A percentile compares a stretch with the other conserved stretches of the same genome.
Conservation (phyloP, 1,140 invertebrate species). For the Limonius californicus region DNA sequence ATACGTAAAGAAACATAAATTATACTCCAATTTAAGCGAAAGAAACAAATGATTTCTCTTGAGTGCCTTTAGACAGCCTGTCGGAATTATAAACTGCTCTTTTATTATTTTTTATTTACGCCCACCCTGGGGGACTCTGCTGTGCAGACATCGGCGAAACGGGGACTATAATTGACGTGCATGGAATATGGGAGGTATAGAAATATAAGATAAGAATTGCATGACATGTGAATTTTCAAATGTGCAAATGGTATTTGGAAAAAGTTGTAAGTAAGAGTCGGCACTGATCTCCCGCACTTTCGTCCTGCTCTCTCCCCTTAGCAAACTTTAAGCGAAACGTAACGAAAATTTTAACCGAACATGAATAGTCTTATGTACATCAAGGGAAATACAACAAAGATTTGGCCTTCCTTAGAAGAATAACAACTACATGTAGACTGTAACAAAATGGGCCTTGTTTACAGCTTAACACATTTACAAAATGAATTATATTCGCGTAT, state of each 20-base stretch:
- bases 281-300: neutral
- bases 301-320: neutral
- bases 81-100: conserved; percentile 10
- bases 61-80: conserved; percentile 8
- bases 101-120: conserved; percentile 10
- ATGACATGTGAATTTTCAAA: conserved; percentile 1
- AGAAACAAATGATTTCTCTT: conserved; percentile 10
- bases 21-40: conserved; percentile 10
- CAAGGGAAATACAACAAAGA: conserved; percentile 46
- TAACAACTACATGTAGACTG: conserved; percentile 21
- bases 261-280: neutral
- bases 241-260: neutral
- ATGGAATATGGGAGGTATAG: neutral
- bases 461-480: conserved; percentile 43
- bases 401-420: conserved; percentile 28
- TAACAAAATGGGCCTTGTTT: conserved; percentile 20
- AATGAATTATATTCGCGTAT: conserved; percentile 41
- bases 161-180: conserved; percentile 1
- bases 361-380: conserved; percentile 40
- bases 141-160: neutral
- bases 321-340: neutral
- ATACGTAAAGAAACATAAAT: conserved; percentile 6
- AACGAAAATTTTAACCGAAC: conserved; percentile 6
- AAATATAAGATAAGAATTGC: conserved; percentile 6
- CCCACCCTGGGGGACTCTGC: conserved; percentile 4